Percentiles rank a stretch among this genome's conserved stretches.
These are phyloP conservation scores for Dryas iulia DNA, from an alignment of 1,140 invertebrate genomes.

Conservation along the genomic window DNA sequence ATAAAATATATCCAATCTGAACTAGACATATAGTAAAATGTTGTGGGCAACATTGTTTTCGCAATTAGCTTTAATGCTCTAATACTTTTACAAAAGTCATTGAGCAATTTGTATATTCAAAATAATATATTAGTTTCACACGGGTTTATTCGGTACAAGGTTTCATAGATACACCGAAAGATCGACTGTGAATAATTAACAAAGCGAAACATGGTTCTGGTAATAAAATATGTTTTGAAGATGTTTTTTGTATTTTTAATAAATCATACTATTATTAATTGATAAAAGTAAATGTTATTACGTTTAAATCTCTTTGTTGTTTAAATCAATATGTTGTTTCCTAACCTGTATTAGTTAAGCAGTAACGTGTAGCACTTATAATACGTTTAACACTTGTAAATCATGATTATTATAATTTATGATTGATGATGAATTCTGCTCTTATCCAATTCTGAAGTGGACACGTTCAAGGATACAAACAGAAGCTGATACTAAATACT, in stretches of 20 bases:
- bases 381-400: too few species aligned
- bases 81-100: slow-evolving; percentile 48
- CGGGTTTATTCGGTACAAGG: slow-evolving; percentile 39
- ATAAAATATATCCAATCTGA: background rate
- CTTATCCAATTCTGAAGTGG: background rate
- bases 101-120: slow-evolving; percentile 46
- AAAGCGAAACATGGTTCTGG: background rate
- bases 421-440: background rate
- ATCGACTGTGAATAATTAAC: slow-evolving; percentile 2
- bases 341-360: too few species aligned
- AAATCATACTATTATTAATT: too few species aligned
- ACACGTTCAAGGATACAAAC: background rate
- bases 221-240: background rate
- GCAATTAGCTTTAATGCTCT: slow-evolving; percentile 42
- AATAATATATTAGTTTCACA: slow-evolving; percentile 38
- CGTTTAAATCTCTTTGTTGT: too few species aligned
- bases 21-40: slow-evolving; percentile 1
- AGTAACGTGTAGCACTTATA: too few species aligned
- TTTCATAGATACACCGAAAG: slow-evolving; percentile 24
- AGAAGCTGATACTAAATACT: background rate
- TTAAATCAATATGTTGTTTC: too few species aligned
- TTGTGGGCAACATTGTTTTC: slow-evolving; percentile 42
- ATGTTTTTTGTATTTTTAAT: background rate
- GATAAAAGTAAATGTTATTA: too few species aligned
- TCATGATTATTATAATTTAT: background rate